Evolutionary conservation across 2,888 invertebrate genomes (phyloP), one percentile per base, ranked within the genome.

Genomic region (Labia minor): DNA sequence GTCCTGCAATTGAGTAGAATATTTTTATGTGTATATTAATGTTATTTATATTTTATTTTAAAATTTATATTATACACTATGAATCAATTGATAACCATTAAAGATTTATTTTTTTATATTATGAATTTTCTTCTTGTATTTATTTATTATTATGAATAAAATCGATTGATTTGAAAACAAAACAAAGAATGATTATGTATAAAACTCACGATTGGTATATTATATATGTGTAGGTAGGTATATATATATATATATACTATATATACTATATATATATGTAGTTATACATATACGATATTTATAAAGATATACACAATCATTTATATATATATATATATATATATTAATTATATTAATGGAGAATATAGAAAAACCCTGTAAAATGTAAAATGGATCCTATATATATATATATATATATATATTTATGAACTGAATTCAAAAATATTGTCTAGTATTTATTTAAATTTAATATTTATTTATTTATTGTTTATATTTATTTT

Each of bases 361-460:
- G 14, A 49, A 49, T n/a, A 49, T 49, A 49, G 49, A 49, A 26
- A 26, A 49, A 49, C 49, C 49, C 49, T 49, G 49, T 49, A 49
- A 49, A 49, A n/a, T 49, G 14, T 49, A 49, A 49, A 49, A 11
- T 11, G 49, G n/a, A n/a, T 49, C 49, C 49, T 49, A 49, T 49
- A 49, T 49, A n/a, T n/a, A n/a, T n/a, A n/a, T n/a, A n/a, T n/a
- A n/a, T 49, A n/a, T 14, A 4, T 8, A 49, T n/a, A 3, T 26
- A 6, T 26, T 6, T 26, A 26, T 26, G 3, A 26, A 26, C 26
- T 26, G 3, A 49, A 49, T n/a, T 49, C 16, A 49, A 49, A 49
- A 49, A 49, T 49, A 49, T 49, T 49, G 49, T 49, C 49, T 49
- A 49, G 49, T 4, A 49, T 49, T 49, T 49, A n/a, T 49, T 49